Evolutionary conservation across 2,797 vertebrate species (phyloP), one percentile per base, ranked within the genome.

Genomic region (Gephyroberyx darwinii): DNA sequence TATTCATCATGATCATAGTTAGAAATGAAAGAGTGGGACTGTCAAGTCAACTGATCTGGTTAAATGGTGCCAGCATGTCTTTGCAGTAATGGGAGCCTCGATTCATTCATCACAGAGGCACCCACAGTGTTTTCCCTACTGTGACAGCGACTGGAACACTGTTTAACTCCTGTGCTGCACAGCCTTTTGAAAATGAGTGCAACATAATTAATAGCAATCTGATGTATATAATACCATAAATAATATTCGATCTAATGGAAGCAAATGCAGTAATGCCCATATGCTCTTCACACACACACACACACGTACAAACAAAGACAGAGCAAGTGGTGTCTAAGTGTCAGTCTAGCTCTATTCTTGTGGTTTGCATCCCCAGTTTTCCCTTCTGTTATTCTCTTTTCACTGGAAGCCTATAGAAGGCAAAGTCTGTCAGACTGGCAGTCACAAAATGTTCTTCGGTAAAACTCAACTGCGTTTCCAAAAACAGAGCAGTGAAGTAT

Each of bases 161-260:
- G 63, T 81, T 73, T 57, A 57, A 74, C 64, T 77, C 60, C 45
- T 52, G 17, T 14, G 45, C 64, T 69, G 55, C 41, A 70, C 19
- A 45, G 56, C 56, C 35, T 69, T 71, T 62, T 16, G 55, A 58
- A 80, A 82, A 72, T 16, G 37, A 77, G 68, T 78, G 72, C 45
- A 31, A 69, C 61, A 65, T 80, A 50, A 66, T 84, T 78, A 77
- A 54, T 55, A 59, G 31, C 37, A 73, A 56, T 65, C 51, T 26
- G 66, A 33, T 81, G 80, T 74, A 78, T 84, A 71, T 37, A 81
- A 88, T 88, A 82, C 67, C 85, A 88, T 90, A 77, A 77, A 82
- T 83, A 77, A 78, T 58, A 50, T 33, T 26, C 12, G 43, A 53
- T 45, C 43, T 13, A 65, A 78, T 45, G 45, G 47, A 48, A 26